phyloP scores from a whole-genome alignment of 2,797 vertebrate species.

The Malurus leucopterus region DNA sequence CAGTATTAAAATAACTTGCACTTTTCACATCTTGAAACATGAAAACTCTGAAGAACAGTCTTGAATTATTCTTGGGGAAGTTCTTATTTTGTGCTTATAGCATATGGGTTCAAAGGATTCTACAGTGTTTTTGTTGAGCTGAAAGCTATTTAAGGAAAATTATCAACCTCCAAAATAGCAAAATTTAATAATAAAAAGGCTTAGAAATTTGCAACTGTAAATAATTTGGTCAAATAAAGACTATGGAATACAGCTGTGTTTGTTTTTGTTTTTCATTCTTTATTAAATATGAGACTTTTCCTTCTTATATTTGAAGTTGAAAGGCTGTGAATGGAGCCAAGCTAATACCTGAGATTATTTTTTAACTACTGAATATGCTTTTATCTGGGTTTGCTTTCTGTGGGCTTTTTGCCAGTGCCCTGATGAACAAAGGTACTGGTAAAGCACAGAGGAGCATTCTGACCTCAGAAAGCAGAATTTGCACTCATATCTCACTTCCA shows the following conservation, averaged over 20 bases:
- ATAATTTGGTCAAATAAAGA: background rate
- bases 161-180: background rate
- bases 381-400: background rate
- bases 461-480: background rate
- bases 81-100: background rate
- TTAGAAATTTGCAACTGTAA: background rate
- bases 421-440: background rate
- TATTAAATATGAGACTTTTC: background rate
- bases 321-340: background rate
- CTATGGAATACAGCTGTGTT: background rate
- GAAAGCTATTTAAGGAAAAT: background rate
- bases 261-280: background rate
- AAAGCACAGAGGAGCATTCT: background rate
- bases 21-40: background rate
- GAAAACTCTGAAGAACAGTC: background rate
- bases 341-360: background rate
- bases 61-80: background rate
- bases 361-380: background rate
- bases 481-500: background rate
- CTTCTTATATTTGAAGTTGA: background rate
- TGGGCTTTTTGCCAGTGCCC: background rate
- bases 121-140: background rate
- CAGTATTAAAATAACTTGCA: background rate
- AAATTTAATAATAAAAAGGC: background rate
- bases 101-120: background rate